Base-by-base conservation (phyloP, 2,113 vertebrate genomes). In the Centropristis striata region DNA sequence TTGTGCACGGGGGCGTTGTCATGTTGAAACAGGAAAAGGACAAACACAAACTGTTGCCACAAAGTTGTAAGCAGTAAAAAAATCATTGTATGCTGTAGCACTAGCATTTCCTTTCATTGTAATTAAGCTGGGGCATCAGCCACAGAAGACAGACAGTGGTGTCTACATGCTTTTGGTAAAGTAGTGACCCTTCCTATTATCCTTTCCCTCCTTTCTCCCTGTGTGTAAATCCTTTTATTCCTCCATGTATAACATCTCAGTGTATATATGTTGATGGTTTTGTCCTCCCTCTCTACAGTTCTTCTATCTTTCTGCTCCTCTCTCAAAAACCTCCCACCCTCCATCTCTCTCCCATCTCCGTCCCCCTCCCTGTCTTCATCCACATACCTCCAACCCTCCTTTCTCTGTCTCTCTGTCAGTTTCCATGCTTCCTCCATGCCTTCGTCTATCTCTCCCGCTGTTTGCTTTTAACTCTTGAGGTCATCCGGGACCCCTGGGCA, bases 401-500 rank as follows among this genome's bases (percentile, higher is more conserved):
- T 63, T 71, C 47, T 49, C 69, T 83, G 67, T 46, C 64, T 85
- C 78, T 85, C 54, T 79, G 74, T 88, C 75, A 71, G 80, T 76
- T 80, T 83, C 53, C 85, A 68, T 81, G 87, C 81, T 86, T 86
- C 81, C 75, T 83, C 88, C 81, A 74, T 82, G 85, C 83, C 88
- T 88, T 64, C 81, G 86, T 91, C 90, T 90, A 67, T 88, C 83
- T 83, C 91, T 91, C 92, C 93, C 90, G 90, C 93, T 94, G 94
- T 91, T 94, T 94, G 93, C 92, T 95, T 94, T 95, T 93, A 94
- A 94, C 93, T 94, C 93, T 82, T 46, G 94, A 94, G 94, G 94
- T 95, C 94, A 93, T 85, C 85, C 86, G 90, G 92, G 92, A 95
- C 94, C 94, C 92, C 94, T 58, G 94, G 94, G 93, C 93, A 93